A percentile compares a stretch with the other conserved stretches of the same genome.
Conservation (phyloP, 1,140 invertebrate species). For the Bombus confusus region DNA sequence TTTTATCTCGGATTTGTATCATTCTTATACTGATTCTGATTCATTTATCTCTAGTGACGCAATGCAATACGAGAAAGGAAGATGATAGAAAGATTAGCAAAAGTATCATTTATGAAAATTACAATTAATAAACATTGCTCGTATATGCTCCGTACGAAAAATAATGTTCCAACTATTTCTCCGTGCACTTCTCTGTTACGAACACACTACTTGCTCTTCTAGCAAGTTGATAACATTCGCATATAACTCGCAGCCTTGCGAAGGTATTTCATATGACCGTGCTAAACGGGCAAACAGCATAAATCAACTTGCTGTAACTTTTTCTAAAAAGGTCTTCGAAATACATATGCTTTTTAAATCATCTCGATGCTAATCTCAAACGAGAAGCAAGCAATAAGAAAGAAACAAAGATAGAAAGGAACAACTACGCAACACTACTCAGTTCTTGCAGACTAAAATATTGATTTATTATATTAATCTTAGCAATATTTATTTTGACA, state of each 20-base stretch:
- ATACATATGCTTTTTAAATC: neutral
- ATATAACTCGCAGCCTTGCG: neutral
- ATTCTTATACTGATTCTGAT: too few species aligned
- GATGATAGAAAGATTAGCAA: too few species aligned
- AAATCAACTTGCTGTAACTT: neutral
- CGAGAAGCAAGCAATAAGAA: constrained; percentile 5
- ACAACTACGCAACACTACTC: constrained; percentile 17
- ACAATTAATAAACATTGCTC: neutral
- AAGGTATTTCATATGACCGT: neutral
- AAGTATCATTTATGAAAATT: neutral
- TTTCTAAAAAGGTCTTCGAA: neutral
- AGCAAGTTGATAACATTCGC: neutral
- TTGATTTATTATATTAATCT: neutral
- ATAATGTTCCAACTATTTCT: neutral
- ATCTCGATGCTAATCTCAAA: neutral
- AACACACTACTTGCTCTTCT: neutral
- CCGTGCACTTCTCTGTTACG: neutral
- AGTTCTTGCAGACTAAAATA: neutral
- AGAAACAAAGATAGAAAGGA: neutral
- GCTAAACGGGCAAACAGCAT: neutral
- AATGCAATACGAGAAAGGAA: too few species aligned
- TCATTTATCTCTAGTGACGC: too few species aligned
- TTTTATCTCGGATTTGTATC: too few species aligned
- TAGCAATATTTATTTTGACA: neutral
- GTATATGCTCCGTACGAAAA: constrained; percentile 10